phyloP scores from a whole-genome alignment of 2,888 invertebrate species.

The Cryptophagus acutangulus region DNA sequence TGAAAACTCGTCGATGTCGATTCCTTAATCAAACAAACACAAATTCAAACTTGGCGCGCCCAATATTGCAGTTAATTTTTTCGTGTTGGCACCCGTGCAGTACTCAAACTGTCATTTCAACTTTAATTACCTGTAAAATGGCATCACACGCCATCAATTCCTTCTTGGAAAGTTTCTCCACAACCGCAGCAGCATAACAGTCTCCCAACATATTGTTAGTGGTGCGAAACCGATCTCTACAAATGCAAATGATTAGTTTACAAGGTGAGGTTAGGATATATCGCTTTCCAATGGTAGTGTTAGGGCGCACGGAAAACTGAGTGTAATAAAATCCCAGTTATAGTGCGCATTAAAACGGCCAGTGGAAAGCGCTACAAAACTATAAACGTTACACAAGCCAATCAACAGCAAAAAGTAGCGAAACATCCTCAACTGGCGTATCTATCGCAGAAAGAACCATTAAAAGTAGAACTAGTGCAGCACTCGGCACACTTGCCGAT shows the following conservation, averaged over 20 bases:
- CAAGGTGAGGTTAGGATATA: too few species aligned
- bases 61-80: too few species aligned
- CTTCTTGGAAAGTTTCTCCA: slow-evolving; percentile 75
- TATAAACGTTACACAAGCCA: slow-evolving; percentile 78
- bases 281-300: too few species aligned
- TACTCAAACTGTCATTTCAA: too few species aligned
- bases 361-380: neutral
- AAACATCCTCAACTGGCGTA: slow-evolving; percentile 76
- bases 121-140: slow-evolving; percentile 55
- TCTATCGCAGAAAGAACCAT: slow-evolving; percentile 79
- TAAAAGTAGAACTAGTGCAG: slow-evolving; percentile 73
- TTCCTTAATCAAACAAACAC: too few species aligned
- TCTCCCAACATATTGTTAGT: slow-evolving; percentile 87
- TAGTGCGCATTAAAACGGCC: neutral
- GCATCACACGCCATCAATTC: slow-evolving; percentile 75
- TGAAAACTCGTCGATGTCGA: slow-evolving; percentile 12
- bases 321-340: too few species aligned
- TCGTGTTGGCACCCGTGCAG: too few species aligned
- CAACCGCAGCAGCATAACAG: slow-evolving; percentile 80
- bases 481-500: slow-evolving; percentile 81
- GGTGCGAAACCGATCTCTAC: slow-evolving; percentile 77
- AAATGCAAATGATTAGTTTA: slow-evolving; percentile 29
- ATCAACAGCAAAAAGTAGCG: slow-evolving; percentile 78
- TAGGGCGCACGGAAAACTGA: too few species aligned
- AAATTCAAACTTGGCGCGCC: too few species aligned